Base-by-base conservation (phyloP, 2,113 vertebrate species). In the Microtus ochrogaster region DNA sequence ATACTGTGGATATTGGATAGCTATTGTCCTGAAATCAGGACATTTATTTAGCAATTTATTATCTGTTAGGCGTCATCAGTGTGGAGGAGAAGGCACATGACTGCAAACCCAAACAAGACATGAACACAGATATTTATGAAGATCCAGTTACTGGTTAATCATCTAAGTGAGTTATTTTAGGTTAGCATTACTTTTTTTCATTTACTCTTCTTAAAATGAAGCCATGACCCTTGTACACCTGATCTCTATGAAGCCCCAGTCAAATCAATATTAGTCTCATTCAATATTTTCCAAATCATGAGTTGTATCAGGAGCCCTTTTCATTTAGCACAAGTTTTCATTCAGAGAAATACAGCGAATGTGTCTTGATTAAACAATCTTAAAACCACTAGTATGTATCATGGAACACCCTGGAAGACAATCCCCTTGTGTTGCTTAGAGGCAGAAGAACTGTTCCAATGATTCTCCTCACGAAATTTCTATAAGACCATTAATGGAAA, bases 91-190 rank as follows among this genome's bases (percentile, higher is more conserved):
- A 52, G 41, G 41, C 61, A 55, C 11, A n/a, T 1, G n/a, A 72
- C 28, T 68, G 33, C 47, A 58, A 74, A 87, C 41, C 30, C 83
- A 93, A 87, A 88, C 21, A 91, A 86, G 86, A 66, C 49, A 22
- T 9, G 49, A 36, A 17, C 21, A 66, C n/a, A 39, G 16, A 39
- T 85, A 26, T 74, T 72, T 95, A 68, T 79, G 70, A 65, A 44
- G 82, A 86, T 41, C 17, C 8, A 30, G 5, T 44, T 82, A 58
- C 68, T 84, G 63, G 24, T 49, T 70, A 83, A 14, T 83, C 33
- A 83, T 84, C 47, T 76, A 76, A 90, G 13, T 93, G 61, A 79
- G 22, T 63, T 36, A 58, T 78, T 91, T 96, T 28, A 90, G 63
- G 33, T 65, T 17, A 55, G 41, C 81, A 52, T 76, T 47, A 30